phyloP scores from a whole-genome alignment of 2,888 invertebrate species.

The Hyppa rectilinea region DNA sequence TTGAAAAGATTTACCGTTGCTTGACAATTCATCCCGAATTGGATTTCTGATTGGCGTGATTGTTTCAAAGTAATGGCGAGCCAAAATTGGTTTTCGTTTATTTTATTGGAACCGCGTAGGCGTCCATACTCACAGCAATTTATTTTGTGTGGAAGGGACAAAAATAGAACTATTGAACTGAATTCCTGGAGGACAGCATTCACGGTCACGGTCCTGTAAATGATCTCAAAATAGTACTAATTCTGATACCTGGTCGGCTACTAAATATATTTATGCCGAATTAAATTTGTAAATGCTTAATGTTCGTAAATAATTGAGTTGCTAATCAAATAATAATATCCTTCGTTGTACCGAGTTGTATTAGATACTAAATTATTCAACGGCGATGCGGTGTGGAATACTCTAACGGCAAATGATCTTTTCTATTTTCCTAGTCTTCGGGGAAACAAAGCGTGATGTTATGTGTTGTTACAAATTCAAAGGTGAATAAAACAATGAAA shows the following conservation, averaged over 20 bases:
- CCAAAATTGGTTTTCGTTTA: slow-evolving; percentile 47
- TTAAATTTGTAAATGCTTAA: slow-evolving; percentile 12
- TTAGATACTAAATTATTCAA: slow-evolving; percentile 23
- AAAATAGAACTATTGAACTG: slow-evolving; percentile 38
- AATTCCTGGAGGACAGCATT: slow-evolving; percentile 6
- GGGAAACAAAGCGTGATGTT: no score
- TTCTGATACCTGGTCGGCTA: slow-evolving; percentile 17
- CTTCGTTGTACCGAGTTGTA: neutral
- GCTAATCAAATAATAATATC: slow-evolving; percentile 41
- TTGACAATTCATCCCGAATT: slow-evolving; percentile 33
- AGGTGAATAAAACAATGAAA: slow-evolving; percentile 1
- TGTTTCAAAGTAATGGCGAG: slow-evolving; percentile 45
- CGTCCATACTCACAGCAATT: slow-evolving; percentile 33
- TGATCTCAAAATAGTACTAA: slow-evolving; percentile 8
- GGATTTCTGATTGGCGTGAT: slow-evolving; percentile 38
- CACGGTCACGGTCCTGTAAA: slow-evolving; percentile 2
- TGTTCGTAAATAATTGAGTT: slow-evolving; percentile 19
- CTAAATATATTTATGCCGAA: neutral
- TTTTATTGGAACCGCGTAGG: slow-evolving; percentile 45
- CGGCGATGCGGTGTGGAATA: slow-evolving; percentile 1
- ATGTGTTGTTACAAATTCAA: slow-evolving; percentile 19
- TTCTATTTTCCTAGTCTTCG: slow-evolving; percentile 20
- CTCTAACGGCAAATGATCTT: neutral
- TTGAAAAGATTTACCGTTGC: slow-evolving; percentile 35
- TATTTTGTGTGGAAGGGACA: slow-evolving; percentile 18